Conservation (phyloP, 2,113 vertebrate genomes). For the Catagonus wagneri region DNA sequence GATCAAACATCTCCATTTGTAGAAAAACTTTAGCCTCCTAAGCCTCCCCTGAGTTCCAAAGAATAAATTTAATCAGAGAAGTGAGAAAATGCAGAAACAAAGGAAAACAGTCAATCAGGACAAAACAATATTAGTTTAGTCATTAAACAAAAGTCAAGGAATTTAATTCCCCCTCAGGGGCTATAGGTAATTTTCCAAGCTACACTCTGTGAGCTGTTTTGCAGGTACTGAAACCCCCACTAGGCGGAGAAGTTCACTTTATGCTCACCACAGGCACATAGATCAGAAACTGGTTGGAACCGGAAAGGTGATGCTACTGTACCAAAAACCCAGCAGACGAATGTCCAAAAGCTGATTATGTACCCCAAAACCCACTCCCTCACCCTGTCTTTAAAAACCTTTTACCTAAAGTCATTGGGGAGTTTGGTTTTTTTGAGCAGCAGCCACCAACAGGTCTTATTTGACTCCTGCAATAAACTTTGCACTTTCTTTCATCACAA, state of each 20-base stretch:
- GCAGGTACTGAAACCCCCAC: neutral
- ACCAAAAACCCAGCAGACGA: neutral
- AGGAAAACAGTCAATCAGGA: neutral
- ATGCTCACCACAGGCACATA: neutral
- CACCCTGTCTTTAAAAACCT: neutral
- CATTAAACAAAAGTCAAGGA: neutral
- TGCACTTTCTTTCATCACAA: neutral
- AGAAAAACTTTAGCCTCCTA: neutral
- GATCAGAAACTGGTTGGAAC: neutral
- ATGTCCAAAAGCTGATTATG: neutral
- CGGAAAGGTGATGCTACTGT: neutral
- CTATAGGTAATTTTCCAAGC: neutral
- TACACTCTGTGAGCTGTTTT: neutral
- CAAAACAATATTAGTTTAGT: neutral
- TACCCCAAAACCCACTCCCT: neutral
- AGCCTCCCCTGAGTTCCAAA: neutral
- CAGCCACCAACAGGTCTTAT: neutral
- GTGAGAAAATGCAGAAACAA: neutral
- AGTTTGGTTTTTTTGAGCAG: neutral
- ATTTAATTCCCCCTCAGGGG: neutral
- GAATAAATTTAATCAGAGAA: neutral
- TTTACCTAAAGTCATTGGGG: neutral
- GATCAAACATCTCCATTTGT: too few relatives aligned
- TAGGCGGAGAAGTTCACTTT: neutral
- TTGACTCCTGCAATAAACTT: neutral